Evolutionary conservation across 2,888 invertebrate genomes (phyloP).

Genomic region (Choristoneura rosaceana): DNA sequence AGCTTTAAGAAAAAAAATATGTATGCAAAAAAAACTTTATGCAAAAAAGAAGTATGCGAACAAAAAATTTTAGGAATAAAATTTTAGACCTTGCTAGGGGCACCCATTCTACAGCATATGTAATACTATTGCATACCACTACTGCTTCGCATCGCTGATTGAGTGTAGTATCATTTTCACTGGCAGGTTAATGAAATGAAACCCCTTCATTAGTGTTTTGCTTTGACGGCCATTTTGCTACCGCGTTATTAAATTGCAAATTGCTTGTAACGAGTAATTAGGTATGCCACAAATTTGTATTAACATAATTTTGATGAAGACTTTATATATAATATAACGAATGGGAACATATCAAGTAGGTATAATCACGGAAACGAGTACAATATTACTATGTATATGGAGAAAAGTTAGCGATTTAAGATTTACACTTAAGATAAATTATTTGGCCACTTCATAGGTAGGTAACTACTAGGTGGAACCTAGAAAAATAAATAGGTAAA

Average conservation of each 20-base stretch:
- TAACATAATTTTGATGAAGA: slow-evolving; percentile 6
- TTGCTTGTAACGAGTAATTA: slow-evolving; percentile 15
- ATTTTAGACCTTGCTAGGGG: no score
- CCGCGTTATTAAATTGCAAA: slow-evolving; percentile 16
- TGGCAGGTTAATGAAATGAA: slow-evolving; percentile 20
- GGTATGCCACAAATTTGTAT: slow-evolving; percentile 22
- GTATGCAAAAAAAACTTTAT: no score
- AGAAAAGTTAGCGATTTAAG: no score
- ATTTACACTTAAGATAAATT: no score
- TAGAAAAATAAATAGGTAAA: no score
- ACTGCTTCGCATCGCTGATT: not conserved
- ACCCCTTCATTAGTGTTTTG: slow-evolving; percentile 6
- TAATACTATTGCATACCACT: not conserved
- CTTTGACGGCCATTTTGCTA: slow-evolving; percentile 8
- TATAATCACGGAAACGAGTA: slow-evolving; percentile 1
- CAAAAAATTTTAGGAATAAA: no score
- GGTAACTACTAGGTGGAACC: no score
- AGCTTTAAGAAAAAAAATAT: no score
- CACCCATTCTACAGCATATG: not conserved
- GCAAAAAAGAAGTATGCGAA: no score
- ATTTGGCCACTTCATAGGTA: no score
- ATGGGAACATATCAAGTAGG: not conserved
- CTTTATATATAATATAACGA: not conserved
- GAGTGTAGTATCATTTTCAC: not conserved
- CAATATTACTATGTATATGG: not conserved